Percentiles rank a stretch among this genome's conserved stretches.
These are phyloP conservation scores for Dasyprocta punctata DNA, from an alignment of 2,113 vertebrate genomes.

Conservation along the genomic window DNA sequence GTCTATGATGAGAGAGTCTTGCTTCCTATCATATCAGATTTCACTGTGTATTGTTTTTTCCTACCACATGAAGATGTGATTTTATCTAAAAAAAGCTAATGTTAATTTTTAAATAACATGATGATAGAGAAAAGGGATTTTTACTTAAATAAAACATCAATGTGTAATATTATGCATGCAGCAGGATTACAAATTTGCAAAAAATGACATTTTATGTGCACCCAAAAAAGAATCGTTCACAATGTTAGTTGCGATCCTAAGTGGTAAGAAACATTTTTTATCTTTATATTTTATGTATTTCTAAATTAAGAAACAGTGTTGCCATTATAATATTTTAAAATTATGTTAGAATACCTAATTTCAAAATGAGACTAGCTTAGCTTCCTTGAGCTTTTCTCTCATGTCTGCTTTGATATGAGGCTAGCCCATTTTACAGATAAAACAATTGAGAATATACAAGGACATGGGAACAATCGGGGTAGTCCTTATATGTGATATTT, in stretches of 20 bases:
- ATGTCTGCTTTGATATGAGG: neutral
- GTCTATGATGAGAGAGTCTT: neutral
- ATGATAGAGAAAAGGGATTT: neutral
- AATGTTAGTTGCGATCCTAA: neutral
- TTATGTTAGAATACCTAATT: neutral
- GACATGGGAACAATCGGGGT: neutral
- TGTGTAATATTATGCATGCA: neutral
- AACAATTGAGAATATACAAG: neutral
- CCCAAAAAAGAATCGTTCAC: neutral
- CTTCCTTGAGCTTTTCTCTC: neutral
- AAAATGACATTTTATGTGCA: slow-evolving; percentile 8
- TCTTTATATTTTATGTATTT: neutral
- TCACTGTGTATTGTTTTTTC: neutral
- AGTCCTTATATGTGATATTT: neutral
- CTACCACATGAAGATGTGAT: neutral
- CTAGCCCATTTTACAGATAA: neutral
- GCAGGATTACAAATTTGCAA: neutral
- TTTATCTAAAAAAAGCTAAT: slow-evolving; percentile 47
- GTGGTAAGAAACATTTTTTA: neutral
- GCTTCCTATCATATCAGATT: neutral
- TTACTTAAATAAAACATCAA: slow-evolving; percentile 15
- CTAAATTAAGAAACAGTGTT: neutral
- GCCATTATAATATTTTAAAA: neutral
- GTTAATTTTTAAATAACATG: slow-evolving; percentile 37
- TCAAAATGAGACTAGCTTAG: neutral